Evolutionary conservation across 2,797 vertebrate genomes (phyloP).

Genomic region (Typhlichthys subterraneus): DNA sequence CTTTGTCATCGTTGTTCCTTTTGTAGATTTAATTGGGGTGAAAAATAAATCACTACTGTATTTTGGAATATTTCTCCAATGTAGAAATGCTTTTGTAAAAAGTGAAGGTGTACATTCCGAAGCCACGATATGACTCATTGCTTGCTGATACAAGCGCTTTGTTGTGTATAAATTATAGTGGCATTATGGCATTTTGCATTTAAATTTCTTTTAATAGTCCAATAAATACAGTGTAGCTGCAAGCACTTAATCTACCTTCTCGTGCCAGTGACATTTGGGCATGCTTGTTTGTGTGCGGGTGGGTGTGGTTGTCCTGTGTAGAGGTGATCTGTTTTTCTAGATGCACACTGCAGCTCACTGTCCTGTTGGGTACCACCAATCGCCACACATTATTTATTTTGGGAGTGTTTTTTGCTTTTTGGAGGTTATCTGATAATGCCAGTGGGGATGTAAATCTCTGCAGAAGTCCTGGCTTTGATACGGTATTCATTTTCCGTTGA

Average conservation of each 20-base stretch:
- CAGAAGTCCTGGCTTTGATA: constrained; percentile 14
- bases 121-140: too few relatives aligned
- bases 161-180: too few relatives aligned
- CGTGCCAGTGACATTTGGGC: constrained; percentile 24
- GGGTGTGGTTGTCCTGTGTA: constrained; percentile 63
- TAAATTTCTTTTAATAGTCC: background rate
- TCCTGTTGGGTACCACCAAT: constrained; percentile 25
- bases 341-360: constrained; percentile 7
- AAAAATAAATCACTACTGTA: too few relatives aligned
- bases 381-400: constrained; percentile 34
- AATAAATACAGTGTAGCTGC: constrained; percentile 24
- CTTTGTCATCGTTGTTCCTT: too few relatives aligned
- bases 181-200: too few relatives aligned
- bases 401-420: constrained; percentile 24
- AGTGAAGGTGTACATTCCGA: too few relatives aligned
- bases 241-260: constrained; percentile 1
- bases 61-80: too few relatives aligned
- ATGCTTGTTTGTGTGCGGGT: constrained; percentile 53
- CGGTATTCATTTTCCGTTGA: constrained; percentile 1
- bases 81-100: too few relatives aligned
- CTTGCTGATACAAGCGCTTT: too few relatives aligned
- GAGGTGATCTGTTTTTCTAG: constrained; percentile 44
- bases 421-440: constrained; percentile 53
- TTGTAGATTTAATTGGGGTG: too few relatives aligned
- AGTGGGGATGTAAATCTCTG: constrained; percentile 27